phyloP scores from a whole-genome alignment of 2,888 invertebrate species.

The Pedicia rivosa region DNA sequence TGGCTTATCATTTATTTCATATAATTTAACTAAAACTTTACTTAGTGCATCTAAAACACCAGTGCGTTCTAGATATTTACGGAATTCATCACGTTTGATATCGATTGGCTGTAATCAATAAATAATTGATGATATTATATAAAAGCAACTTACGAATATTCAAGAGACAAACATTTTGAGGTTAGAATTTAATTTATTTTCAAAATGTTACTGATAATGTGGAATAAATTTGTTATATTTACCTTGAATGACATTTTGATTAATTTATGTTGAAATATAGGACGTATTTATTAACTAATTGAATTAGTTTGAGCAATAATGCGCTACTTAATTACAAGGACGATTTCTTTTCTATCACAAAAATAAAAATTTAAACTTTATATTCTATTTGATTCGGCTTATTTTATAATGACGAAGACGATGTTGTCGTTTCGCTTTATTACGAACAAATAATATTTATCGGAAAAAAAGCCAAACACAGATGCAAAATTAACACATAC shows the following conservation, averaged over 20 bases:
- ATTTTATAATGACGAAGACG: too few species aligned
- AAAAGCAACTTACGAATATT: neutral
- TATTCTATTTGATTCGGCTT: too few species aligned
- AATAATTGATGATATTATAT: neutral
- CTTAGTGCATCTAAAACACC: slow-evolving; percentile 27
- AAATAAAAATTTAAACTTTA: too few species aligned
- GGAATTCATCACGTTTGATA: slow-evolving; percentile 29
- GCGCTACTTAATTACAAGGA: too few species aligned
- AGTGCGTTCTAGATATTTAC: slow-evolving; percentile 27
- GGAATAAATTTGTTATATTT: neutral
- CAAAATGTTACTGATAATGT: neutral
- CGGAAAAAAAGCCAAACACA: too few species aligned
- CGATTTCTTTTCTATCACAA: too few species aligned
- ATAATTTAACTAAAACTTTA: slow-evolving; percentile 25
- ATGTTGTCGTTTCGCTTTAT: too few species aligned
- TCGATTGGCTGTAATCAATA: slow-evolving; percentile 24
- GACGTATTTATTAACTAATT: too few species aligned
- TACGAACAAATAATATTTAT: too few species aligned
- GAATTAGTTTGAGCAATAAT: too few species aligned
- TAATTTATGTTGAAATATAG: too few species aligned
- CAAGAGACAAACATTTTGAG: neutral
- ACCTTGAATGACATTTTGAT: slow-evolving; percentile 6
- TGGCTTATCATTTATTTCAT: slow-evolving; percentile 20
- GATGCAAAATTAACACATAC: too few species aligned
- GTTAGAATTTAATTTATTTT: neutral